phyloP scores from a whole-genome alignment of 2,113 vertebrate genomes.

The Charadrius vociferus region DNA sequence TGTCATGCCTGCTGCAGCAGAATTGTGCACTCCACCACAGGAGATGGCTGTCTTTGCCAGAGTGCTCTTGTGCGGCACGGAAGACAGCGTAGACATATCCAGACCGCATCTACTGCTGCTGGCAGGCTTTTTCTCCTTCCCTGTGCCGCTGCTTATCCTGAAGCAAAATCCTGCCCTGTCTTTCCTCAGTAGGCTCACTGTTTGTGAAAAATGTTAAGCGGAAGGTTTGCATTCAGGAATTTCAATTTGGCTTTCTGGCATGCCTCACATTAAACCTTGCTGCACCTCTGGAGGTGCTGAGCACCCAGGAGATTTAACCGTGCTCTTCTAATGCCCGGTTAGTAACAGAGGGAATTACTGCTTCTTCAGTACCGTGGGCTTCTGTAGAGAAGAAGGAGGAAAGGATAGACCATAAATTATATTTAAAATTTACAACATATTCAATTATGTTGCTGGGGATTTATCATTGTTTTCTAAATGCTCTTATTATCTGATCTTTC shows the following conservation, averaged over 20 bases:
- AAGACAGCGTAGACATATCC: not conserved
- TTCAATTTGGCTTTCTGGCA: not conserved
- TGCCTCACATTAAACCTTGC: not conserved
- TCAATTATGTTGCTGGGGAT: not conserved
- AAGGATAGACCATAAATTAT: not conserved
- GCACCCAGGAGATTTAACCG: not conserved
- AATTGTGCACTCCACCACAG: not conserved
- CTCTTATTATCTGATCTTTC: slow-evolving; percentile 10
- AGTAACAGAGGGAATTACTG: not conserved
- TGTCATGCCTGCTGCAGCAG: not conserved
- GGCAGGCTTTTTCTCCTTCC: not conserved
- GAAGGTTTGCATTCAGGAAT: not conserved
- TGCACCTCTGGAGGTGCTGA: not conserved
- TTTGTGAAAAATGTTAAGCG: not conserved
- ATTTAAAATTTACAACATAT: not conserved
- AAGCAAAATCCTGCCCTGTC: not conserved
- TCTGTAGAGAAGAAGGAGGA: not conserved
- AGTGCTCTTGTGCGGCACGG: rapidly evolving
- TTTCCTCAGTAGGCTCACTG: not conserved
- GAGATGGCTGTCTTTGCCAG: not conserved
- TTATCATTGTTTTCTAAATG: slow-evolving; percentile 36
- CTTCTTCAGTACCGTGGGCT: not conserved
- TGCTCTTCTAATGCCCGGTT: not conserved
- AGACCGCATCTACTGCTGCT: not conserved
- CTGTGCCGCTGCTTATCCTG: not conserved